These are phyloP conservation scores for Elymnias hypermnestra DNA, from an alignment of 1,140 invertebrate genomes.

Conservation along the genomic window DNA sequence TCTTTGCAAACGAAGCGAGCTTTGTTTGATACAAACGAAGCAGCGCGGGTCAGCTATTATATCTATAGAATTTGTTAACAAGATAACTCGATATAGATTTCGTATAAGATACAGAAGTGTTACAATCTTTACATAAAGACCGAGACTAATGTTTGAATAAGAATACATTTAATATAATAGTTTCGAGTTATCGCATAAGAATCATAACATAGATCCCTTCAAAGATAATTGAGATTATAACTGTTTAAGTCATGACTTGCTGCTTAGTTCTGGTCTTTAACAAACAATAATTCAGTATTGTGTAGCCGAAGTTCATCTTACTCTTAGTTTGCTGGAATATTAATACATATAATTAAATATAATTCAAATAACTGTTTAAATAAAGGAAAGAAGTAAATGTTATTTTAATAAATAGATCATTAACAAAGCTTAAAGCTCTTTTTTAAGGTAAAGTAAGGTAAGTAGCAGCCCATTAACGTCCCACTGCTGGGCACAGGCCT, in stretches of 20 bases:
- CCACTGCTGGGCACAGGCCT: no score
- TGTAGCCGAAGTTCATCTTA: not conserved
- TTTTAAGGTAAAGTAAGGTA: no score
- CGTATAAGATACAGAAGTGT: slow-evolving; percentile 1
- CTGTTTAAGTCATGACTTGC: slow-evolving; percentile 1
- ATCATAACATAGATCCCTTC: slow-evolving; percentile 4
- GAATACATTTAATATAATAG: slow-evolving; percentile 6
- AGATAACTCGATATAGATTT: not conserved
- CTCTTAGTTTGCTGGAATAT: no score
- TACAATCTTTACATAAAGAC: slow-evolving; percentile 1
- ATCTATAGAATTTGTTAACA: not conserved
- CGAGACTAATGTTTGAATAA: slow-evolving; percentile 3
- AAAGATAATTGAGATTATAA: slow-evolving; percentile 6
- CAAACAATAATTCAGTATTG: not conserved
- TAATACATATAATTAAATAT: no score
- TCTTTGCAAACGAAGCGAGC: not conserved
- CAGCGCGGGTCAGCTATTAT: not conserved
- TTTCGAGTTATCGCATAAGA: not conserved
- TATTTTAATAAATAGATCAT: no score
- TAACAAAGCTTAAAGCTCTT: no score
- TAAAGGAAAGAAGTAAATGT: no score
- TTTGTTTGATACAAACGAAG: not conserved
- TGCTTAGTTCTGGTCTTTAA: not conserved
- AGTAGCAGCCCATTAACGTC: no score
- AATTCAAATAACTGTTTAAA: no score